Base-by-base conservation (phyloP, 2,888 invertebrate genomes). In the Acrocera orbiculus region DNA sequence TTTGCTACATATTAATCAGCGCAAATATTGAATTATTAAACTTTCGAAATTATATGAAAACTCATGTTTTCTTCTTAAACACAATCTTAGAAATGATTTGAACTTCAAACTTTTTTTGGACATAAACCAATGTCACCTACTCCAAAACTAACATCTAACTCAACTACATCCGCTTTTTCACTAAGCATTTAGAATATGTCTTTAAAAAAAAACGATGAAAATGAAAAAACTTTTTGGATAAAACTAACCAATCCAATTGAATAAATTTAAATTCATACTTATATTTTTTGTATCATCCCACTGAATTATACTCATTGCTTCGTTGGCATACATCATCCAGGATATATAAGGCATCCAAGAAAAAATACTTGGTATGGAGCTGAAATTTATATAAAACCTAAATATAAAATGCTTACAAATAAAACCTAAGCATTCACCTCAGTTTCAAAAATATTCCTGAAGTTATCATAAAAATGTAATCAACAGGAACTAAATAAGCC, bases 251-350 rank as follows among this genome's bases (percentile, higher is more conserved):
- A 7, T 19, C 20, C 24, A 10, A 5, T 24, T 23, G 7, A 17
- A 19, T 25, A 22, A 13, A 14, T 10, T 33, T 10, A 24, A 6
- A 14, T 4, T 45, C 53, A 48, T 41, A 58, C 58, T 55, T 23
- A 58, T 58, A 40, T 58, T 58, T 35, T 67, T 63, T 3, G 83
- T 66, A 9, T 73, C 76, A 32, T 71, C 65, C 87, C 85, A 86
- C 49, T 86, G 86, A 10, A 80, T 58, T 42, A 83, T 77, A 31
- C 75, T 76, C 62, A 86, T 68, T 0, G 80, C 77, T 63, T 86
- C 86, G 45, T 81, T 83, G 9, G 82, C 78, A 56, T 86, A 83
- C 68, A 83, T 73, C 48, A 86, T 63, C 86, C 86, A 87, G 0
- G 85, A 86, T 5, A 85, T 49, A 48, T 81, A 75, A 43, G 78